Evolutionary conservation across 1,140 invertebrate genomes (phyloP).

Genomic region (Araneus ventricosus): DNA sequence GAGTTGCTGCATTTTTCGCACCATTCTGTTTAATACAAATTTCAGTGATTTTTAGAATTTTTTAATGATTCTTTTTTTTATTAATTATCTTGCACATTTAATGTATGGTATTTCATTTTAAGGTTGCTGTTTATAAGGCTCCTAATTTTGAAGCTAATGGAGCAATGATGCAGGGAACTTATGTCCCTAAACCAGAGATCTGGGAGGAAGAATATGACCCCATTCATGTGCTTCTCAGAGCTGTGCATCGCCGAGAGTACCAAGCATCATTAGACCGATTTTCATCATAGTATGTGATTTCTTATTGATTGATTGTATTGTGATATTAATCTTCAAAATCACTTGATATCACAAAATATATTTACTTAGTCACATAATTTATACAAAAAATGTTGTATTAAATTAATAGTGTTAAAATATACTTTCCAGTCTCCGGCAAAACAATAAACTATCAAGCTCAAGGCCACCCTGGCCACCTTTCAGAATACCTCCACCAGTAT

Average conservation of each 20-base stretch:
- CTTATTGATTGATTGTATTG: background rate
- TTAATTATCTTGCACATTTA: background rate
- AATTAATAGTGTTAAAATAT: background rate
- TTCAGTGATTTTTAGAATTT: too few species aligned
- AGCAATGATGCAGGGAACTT: slow-evolving; percentile 95
- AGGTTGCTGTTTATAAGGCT: slow-evolving; percentile 87
- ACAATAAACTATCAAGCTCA: slow-evolving; percentile 84
- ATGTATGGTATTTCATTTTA: background rate
- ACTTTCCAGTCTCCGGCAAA: slow-evolving; percentile 77
- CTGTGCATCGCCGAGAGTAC: slow-evolving; percentile 95
- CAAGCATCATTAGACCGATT: slow-evolving; percentile 95
- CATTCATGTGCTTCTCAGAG: slow-evolving; percentile 92
- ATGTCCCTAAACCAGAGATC: slow-evolving; percentile 91
- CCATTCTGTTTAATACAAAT: too few species aligned
- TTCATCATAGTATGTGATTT: slow-evolving; percentile 86
- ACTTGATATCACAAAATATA: too few species aligned
- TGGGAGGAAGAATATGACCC: slow-evolving; percentile 97
- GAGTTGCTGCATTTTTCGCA: too few species aligned
- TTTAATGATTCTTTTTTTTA: too few species aligned
- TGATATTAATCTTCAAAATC: too few species aligned
- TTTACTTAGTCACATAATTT: too few species aligned
- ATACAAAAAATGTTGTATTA: too few species aligned
- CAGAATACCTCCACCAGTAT: slow-evolving; percentile 85
- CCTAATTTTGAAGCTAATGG: slow-evolving; percentile 89
- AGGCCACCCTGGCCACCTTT: slow-evolving; percentile 92